Percentiles rank a stretch among this genome's conserved stretches.
Conservation (phyloP, 2,113 vertebrate genomes). For the Copsychus sechellarum region DNA sequence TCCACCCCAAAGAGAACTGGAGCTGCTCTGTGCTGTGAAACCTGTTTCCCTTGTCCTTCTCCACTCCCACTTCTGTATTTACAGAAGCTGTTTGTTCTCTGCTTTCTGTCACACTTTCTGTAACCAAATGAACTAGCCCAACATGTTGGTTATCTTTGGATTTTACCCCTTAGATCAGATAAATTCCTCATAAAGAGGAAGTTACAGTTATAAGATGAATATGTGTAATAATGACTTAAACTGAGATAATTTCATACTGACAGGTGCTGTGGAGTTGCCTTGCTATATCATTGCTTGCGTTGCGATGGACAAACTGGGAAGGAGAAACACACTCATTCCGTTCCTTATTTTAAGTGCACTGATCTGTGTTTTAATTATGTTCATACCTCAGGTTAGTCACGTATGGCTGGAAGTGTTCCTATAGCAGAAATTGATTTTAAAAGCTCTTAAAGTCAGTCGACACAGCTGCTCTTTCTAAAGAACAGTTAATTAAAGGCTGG, state of each 20-base stretch:
- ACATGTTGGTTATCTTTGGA: not conserved
- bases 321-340: constrained; percentile 84
- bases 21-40: not conserved
- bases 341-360: constrained; percentile 82
- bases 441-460: not conserved
- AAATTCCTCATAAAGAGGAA: not conserved
- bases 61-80: not conserved
- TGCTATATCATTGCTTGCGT: constrained; percentile 85
- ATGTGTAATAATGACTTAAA: not conserved
- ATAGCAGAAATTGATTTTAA: not conserved
- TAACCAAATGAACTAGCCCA: not conserved
- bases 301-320: constrained; percentile 86
- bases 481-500: not conserved
- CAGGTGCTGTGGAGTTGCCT: constrained; percentile 90
- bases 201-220: not conserved
- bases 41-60: not conserved
- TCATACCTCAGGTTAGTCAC: constrained; percentile 82
- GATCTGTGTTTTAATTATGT: constrained; percentile 81
- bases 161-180: not conserved
- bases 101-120: not conserved
- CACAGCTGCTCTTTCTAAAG: not conserved
- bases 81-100: not conserved
- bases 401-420: not conserved
- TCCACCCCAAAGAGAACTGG: not conserved
- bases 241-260: constrained; percentile 31